Evolutionary conservation across 1,140 invertebrate species (phyloP).

Genomic region (Arion vulgaris): DNA sequence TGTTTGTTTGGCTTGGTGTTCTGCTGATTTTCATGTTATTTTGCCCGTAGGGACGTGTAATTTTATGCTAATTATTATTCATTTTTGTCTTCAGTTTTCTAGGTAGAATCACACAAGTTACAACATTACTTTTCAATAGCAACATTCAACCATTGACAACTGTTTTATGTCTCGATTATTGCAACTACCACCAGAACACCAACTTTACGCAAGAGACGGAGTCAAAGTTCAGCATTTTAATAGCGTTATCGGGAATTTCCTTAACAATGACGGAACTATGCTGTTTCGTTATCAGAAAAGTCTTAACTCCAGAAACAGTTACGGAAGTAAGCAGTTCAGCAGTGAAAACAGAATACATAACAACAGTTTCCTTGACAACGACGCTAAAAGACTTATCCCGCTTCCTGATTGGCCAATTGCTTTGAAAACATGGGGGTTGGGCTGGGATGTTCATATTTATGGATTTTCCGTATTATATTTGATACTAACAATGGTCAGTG

Average conservation of each 20-base stretch:
- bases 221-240: neutral
- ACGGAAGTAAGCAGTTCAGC: neutral
- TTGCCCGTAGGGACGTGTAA: no score
- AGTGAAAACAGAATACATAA: neutral
- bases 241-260: neutral
- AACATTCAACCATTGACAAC: neutral
- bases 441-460: slow-evolving; percentile 37
- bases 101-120: neutral
- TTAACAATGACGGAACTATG: neutral
- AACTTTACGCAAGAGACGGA: neutral
- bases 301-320: no score
- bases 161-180: neutral
- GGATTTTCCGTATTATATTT: slow-evolving; percentile 39
- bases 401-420: slow-evolving; percentile 38
- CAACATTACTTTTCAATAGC: neutral
- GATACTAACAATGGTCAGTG: slow-evolving; percentile 24
- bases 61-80: neutral
- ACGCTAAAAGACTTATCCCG: slow-evolving; percentile 21
- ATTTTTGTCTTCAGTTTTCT: neutral
- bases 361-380: neutral
- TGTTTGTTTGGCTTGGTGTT: neutral
- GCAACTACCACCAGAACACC: neutral
- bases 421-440: slow-evolving; percentile 19
- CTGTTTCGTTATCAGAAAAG: neutral
- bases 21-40: neutral